Evolutionary conservation across 2,888 invertebrate species (phyloP), one percentile per base, ranked within the genome.

Genomic region (Cantharis flavilabris): DNA sequence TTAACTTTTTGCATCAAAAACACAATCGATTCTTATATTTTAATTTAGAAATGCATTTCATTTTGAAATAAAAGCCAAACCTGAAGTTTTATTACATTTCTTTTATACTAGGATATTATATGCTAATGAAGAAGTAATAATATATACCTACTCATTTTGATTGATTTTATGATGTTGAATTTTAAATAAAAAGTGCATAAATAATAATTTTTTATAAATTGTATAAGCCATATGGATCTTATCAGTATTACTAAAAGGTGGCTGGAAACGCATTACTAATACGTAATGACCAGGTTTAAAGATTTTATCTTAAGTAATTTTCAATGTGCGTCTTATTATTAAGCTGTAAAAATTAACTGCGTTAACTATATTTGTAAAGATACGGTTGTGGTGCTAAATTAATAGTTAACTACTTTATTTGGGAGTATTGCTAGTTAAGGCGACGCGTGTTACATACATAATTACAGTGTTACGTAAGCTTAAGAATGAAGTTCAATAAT

Each of bases 1-100:
- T 70, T 28, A 70, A 74, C n/a, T 62, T 73, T 73, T 28, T 69
- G n/a, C 16, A 30, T n/a, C 23, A 16, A 70, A 49, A 71, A 49
- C 63, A 10, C 23, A 23, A 28, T 70, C 13, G 33, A 16, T 70
- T 13, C 18, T 70, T 69, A 28, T 4, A 16, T 9, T 70, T 33
- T 70, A 65, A 65, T 23, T 65, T 65, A 65, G 65, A 65, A 65
- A 65, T 65, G 65, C 65, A 23, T 23, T 65, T 65, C 13, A n/a
- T 49, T 49, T 49, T 49, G n/a, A 13, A 49, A 49, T 49, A 1
- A 16, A 16, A 16, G 16, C 16, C 16, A 16, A 16, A 16, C 16
- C 1, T 16, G 16, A 16, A 16, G 16, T 1, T 49, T 49, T n/a
- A n/a, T n/a, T n/a, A 13, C 5, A n/a, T 49, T 49, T 49, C 49